Conservation (phyloP, 2,888 invertebrate genomes). For the Acrobasis repandana region DNA sequence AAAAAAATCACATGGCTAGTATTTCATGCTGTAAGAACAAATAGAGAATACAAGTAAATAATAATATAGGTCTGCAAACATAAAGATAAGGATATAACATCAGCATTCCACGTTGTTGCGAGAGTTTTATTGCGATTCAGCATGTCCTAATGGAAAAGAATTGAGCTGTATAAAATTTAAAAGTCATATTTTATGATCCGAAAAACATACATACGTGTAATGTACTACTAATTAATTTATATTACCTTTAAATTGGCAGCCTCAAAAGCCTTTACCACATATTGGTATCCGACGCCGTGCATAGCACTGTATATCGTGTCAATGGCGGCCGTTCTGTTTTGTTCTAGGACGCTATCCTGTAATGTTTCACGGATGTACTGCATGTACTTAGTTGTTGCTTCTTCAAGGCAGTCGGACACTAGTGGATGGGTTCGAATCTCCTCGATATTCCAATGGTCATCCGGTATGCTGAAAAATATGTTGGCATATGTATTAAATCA, state of each 20-base stretch:
- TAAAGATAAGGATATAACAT: no score
- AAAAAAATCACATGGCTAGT: no score
- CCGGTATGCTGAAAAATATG: slow-evolving; percentile 82
- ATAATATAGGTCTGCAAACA: no score
- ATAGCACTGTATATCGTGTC: slow-evolving; percentile 96
- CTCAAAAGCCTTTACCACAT: slow-evolving; percentile 88
- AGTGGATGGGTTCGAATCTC: slow-evolving; percentile 80
- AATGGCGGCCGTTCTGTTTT: slow-evolving; percentile 82
- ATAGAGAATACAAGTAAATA: no score
- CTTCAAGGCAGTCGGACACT: slow-evolving; percentile 86
- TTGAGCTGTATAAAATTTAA: no score
- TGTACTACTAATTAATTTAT: no score
- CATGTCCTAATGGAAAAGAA: no score
- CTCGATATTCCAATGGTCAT: slow-evolving; percentile 89
- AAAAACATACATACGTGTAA: no score
- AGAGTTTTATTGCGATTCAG: no score
- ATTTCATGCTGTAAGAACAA: no score
- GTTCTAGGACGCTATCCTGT: slow-evolving; percentile 74
- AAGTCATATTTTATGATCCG: no score
- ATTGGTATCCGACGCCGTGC: slow-evolving; percentile 97
- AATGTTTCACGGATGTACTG: slow-evolving; percentile 80
- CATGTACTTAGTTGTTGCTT: slow-evolving; percentile 87
- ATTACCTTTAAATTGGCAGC: slow-evolving; percentile 87
- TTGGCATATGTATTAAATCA: not conserved
- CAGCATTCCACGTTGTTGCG: no score